Conservation (phyloP, 1,140 invertebrate genomes). For the Gonioctena quinquepunctata region DNA sequence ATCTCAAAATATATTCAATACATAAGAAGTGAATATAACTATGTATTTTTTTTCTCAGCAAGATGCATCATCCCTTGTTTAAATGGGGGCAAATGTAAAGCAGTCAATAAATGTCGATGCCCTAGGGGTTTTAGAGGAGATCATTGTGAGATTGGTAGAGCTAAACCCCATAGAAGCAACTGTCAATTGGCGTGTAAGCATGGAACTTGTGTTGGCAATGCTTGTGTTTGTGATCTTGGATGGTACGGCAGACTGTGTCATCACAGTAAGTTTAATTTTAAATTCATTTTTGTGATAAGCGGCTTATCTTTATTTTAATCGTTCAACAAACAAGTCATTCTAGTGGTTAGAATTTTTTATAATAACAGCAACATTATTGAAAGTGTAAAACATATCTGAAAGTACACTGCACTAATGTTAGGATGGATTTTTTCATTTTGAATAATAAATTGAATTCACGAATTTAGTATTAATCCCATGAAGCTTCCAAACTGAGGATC, state of each 20-base stretch:
- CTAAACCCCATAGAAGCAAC: conserved; percentile 65
- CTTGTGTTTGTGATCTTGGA: conserved; percentile 72
- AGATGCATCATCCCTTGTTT: conserved; percentile 88
- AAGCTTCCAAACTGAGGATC: too few relatives aligned
- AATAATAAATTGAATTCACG: too few relatives aligned
- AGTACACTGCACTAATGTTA: too few relatives aligned
- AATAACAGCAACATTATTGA: too few relatives aligned
- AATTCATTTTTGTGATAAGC: too few relatives aligned
- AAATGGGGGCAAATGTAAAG: conserved; percentile 83
- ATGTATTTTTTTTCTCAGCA: conserved; percentile 60
- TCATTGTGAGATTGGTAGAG: conserved; percentile 82
- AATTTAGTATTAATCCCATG: too few relatives aligned
- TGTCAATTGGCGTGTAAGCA: conserved; percentile 74
- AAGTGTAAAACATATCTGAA: too few relatives aligned
- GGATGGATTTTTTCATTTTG: too few relatives aligned
- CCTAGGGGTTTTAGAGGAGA: conserved; percentile 76
- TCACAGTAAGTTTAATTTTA: conserved; percentile 63
- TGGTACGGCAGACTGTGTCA: conserved; percentile 75
- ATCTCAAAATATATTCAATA: neutral
- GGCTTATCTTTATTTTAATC: too few relatives aligned
- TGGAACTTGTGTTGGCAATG: conserved; percentile 72
- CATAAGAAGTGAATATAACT: too few relatives aligned
- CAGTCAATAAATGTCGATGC: conserved; percentile 84
- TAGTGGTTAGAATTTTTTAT: too few relatives aligned
- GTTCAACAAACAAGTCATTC: too few relatives aligned